phyloP scores from a whole-genome alignment of 2,888 invertebrate genomes.

The Drosophila heteroneura region DNA sequence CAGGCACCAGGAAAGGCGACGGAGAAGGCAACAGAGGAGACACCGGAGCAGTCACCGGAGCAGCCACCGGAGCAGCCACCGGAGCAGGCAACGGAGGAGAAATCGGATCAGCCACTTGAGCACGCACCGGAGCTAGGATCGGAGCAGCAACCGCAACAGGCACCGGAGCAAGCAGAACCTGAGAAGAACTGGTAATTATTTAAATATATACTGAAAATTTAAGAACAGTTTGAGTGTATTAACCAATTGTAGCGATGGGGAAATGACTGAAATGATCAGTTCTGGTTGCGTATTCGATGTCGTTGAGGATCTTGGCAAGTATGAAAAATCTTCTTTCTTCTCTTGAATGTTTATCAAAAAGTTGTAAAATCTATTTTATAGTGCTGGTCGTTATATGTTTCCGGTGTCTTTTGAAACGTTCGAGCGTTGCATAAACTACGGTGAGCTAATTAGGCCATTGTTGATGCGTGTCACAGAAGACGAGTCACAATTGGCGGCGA shows the following conservation, averaged over 20 bases:
- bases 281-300: slow-evolving; percentile 19
- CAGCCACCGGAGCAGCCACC: background rate
- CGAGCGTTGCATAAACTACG: slow-evolving; percentile 33
- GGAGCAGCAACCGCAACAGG: background rate
- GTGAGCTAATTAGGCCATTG: slow-evolving; percentile 27
- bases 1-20: background rate
- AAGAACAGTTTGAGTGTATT: background rate
- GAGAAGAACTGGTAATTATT: slow-evolving; percentile 1
- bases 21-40: background rate
- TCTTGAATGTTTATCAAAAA: background rate
- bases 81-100: background rate
- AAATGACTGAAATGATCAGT: background rate
- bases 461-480: slow-evolving; percentile 3
- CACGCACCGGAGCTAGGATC: accelerated
- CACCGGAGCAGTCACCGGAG: background rate
- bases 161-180: background rate
- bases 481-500: slow-evolving; percentile 3
- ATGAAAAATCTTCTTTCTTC: background rate
- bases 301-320: slow-evolving; percentile 27
- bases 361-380: background rate
- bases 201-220: too few relatives aligned
- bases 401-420: slow-evolving; percentile 47
- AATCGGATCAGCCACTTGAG: background rate
- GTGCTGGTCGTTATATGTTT: slow-evolving; percentile 33
- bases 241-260: slow-evolving; percentile 10